Evolutionary conservation across 2,113 vertebrate species (phyloP).

Genomic region (Peucedramus taeniatus): DNA sequence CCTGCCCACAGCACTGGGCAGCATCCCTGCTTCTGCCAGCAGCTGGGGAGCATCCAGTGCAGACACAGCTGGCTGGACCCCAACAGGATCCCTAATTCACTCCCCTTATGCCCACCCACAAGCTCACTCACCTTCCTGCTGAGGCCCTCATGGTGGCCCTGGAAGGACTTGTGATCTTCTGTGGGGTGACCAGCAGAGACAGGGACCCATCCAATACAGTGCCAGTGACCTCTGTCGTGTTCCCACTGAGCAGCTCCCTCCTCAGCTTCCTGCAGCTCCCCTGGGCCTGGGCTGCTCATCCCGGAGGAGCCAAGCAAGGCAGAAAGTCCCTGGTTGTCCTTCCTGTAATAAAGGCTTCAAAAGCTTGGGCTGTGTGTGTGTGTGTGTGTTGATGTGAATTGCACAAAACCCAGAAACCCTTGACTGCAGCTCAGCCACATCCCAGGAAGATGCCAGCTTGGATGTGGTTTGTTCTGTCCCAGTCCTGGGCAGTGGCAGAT

Average conservation of each 20-base stretch:
- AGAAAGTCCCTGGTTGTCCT: background rate
- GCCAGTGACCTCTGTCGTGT: fast-evolving
- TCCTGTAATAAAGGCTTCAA: conserved; percentile 10
- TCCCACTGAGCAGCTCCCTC: background rate
- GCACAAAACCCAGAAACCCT: background rate
- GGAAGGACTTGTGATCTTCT: background rate
- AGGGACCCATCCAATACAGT: background rate
- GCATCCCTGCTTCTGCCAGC: background rate
- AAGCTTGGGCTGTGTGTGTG: background rate
- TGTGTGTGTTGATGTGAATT: background rate
- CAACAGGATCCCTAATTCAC: background rate
- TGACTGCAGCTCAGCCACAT: background rate
- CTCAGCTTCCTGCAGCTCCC: background rate
- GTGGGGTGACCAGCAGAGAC: background rate
- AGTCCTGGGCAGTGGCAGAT: background rate
- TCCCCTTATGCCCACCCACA: fast-evolving
- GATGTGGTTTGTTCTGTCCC: background rate
- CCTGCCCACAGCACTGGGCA: background rate
- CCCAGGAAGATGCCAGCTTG: background rate
- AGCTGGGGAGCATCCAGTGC: background rate
- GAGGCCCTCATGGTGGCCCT: background rate
- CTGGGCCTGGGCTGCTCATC: background rate
- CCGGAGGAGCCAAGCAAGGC: background rate
- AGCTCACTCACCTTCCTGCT: background rate
- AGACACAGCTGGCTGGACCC: background rate